Percentiles rank a stretch among this genome's conserved stretches.
phyloP scores from a whole-genome alignment of 2,797 vertebrate species.

The Harpagifer antarcticus region DNA sequence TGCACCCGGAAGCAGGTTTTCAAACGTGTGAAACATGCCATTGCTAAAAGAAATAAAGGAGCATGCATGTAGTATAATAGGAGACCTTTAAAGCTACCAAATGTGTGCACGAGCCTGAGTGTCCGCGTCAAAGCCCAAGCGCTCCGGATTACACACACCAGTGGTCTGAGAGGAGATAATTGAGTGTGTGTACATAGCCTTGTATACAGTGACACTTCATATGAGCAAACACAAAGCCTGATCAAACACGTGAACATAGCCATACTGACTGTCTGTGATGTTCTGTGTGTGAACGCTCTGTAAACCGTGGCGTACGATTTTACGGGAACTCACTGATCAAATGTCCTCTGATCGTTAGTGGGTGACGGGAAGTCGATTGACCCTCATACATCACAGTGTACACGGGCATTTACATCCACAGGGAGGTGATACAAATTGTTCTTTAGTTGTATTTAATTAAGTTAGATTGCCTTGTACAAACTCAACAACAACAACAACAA shows the following conservation, averaged over 20 bases:
- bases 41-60: background rate
- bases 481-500: too few species aligned
- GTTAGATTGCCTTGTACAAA: background rate
- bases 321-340: constrained; percentile 67
- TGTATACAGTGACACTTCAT: constrained; percentile 67
- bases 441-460: background rate
- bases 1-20: constrained; percentile 15
- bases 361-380: constrained; percentile 44
- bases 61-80: too few species aligned
- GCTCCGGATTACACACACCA: constrained; percentile 67
- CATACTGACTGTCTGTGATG: constrained; percentile 57
- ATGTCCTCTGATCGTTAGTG: constrained; percentile 59
- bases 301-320: constrained; percentile 48
- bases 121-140: constrained; percentile 55
- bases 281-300: constrained; percentile 21
- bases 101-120: constrained; percentile 61
- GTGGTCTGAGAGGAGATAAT: constrained; percentile 65
- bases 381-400: constrained; percentile 45
- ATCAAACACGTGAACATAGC: constrained; percentile 65
- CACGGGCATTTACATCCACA: constrained; percentile 8
- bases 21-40: constrained; percentile 27
- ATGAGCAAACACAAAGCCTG: constrained; percentile 70
- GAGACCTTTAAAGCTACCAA: constrained; percentile 8
- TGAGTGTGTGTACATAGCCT: constrained; percentile 59
- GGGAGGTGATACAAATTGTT: background rate